These are phyloP conservation scores for Ptiloglossa arizonensis DNA, from an alignment of 1,140 invertebrate species.

Conservation along the genomic window DNA sequence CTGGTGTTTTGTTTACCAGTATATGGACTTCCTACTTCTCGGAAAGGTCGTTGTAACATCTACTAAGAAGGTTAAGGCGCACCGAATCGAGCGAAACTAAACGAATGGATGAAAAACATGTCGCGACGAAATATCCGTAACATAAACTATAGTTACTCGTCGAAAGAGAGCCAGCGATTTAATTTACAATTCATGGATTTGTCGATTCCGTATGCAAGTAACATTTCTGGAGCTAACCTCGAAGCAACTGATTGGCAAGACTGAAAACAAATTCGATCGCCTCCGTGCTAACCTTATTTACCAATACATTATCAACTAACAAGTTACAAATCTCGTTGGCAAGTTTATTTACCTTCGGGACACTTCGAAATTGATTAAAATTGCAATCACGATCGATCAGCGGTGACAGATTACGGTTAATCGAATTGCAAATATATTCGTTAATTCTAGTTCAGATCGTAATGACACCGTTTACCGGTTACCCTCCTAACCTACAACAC, in stretches of 20 bases:
- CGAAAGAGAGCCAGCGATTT: background rate
- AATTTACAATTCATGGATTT: background rate
- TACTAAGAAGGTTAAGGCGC: background rate
- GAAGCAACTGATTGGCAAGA: background rate
- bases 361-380: background rate
- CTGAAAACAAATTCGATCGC: background rate
- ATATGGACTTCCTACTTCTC: background rate
- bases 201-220: background rate
- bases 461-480: background rate
- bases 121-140: background rate
- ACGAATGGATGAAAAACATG: background rate
- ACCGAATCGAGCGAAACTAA: background rate
- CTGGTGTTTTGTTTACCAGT: constrained; percentile 1
- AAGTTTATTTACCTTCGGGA: background rate
- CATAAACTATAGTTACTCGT: background rate
- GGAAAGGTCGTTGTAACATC: background rate
- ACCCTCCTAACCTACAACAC: background rate
- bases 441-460: background rate
- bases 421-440: constrained; percentile 23
- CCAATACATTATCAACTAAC: background rate
- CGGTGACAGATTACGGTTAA: background rate
- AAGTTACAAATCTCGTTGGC: no score
- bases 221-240: background rate
- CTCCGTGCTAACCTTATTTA: background rate
- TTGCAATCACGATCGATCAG: background rate